phyloP scores from a whole-genome alignment of 1,140 invertebrate species.

The Drosophila pseudoobscura region DNA sequence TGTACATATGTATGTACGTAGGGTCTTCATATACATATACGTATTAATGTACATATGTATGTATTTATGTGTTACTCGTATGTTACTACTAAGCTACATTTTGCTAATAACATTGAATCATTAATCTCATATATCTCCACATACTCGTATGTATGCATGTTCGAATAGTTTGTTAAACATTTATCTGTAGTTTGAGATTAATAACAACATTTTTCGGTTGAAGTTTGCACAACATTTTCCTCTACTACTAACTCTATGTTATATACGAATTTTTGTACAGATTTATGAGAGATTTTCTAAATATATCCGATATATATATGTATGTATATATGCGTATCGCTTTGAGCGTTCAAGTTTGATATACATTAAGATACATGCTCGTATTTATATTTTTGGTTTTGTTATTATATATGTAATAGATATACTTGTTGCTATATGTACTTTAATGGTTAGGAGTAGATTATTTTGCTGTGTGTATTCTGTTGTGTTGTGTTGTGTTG shows the following conservation, averaged over 20 bases:
- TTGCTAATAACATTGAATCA: slow-evolving; percentile 66
- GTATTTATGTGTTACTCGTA: too few relatives aligned
- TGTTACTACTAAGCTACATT: slow-evolving; percentile 54
- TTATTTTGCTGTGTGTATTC: slow-evolving; percentile 38
- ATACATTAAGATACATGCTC: slow-evolving; percentile 27
- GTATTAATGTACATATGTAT: too few relatives aligned
- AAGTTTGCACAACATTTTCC: slow-evolving; percentile 14
- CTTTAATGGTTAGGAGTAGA: slow-evolving; percentile 37
- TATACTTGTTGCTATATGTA: slow-evolving; percentile 20
- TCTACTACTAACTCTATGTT: slow-evolving; percentile 27
- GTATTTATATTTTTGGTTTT: slow-evolving; percentile 31
- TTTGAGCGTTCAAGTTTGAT: slow-evolving; percentile 70
- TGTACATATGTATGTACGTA: slow-evolving; percentile 32
- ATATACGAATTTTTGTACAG: slow-evolving; percentile 37
- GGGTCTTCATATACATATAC: too few relatives aligned
- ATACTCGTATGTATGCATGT: neutral
- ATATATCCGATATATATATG: slow-evolving; percentile 24
- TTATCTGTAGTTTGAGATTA: slow-evolving; percentile 33
- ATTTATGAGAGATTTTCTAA: slow-evolving; percentile 35
- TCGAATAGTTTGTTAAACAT: slow-evolving; percentile 29
- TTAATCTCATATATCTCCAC: slow-evolving; percentile 30
- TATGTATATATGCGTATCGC: slow-evolving; percentile 54
- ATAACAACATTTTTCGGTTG: slow-evolving; percentile 48
- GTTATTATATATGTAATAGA: slow-evolving; percentile 33
- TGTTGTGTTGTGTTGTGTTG: slow-evolving; percentile 2